Percentiles rank a stretch among this genome's conserved stretches.
phyloP scores from a whole-genome alignment of 1,140 invertebrate species.

The Saccostrea echinata region DNA sequence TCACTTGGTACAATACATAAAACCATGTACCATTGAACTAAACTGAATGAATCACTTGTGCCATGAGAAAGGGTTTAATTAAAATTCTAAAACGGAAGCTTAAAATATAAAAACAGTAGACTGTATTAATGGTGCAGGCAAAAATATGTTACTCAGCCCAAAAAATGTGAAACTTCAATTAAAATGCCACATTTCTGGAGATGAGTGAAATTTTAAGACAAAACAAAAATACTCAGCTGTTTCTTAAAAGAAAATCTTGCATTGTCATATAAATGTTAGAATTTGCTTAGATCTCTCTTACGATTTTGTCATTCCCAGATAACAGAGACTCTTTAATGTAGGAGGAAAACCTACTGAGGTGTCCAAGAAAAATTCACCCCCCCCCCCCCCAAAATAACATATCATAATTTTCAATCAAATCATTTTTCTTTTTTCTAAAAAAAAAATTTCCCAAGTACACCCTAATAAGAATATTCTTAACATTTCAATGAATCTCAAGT shows the following conservation, averaged over 20 bases:
- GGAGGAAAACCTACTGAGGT: no score
- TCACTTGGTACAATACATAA: neutral
- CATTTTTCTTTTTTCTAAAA: no score
- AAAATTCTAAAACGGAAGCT: constrained; percentile 11
- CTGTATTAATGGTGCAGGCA: neutral
- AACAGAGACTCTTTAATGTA: no score
- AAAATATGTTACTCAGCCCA: neutral
- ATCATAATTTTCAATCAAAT: no score
- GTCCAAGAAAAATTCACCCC: no score
- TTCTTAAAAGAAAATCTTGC: no score
- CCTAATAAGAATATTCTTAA: neutral
- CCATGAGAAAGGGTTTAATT: neutral
- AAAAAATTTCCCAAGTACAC: neutral
- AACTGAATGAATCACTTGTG: constrained; percentile 7
- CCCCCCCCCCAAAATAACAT: no score
- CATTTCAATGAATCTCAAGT: neutral
- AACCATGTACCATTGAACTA: neutral
- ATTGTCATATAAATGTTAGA: neutral
- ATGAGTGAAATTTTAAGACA: constrained; percentile 9
- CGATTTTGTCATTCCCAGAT: neutral
- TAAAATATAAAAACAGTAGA: neutral
- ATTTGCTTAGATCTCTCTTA: neutral
- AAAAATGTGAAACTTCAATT: constrained; percentile 10
- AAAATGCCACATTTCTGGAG: constrained; percentile 14
- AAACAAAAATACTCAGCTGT: neutral